Evolutionary conservation across 2,888 invertebrate genomes (phyloP), one percentile per base, ranked within the genome.

Genomic region (Drosophila rubida): DNA sequence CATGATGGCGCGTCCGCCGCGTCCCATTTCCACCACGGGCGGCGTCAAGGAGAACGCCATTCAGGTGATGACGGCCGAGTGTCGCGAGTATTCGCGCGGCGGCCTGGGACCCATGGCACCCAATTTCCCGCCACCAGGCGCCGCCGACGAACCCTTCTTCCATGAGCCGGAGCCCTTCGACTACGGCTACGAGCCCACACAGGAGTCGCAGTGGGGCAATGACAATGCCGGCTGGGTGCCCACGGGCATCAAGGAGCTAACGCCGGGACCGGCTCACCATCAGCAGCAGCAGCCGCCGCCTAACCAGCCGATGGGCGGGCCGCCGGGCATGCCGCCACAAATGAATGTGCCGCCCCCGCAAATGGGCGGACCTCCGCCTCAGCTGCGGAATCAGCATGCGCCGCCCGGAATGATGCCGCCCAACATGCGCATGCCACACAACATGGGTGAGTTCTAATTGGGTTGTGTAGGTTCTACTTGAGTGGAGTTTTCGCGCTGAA

Each of bases 61-160:
- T 88, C 97, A 97, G 93, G 97, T 97, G 45, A 97, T 97, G 97
- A 97, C 97, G 8, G 97, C 97, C 1, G 97, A 97, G 91, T 94
- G 97, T 61, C 93, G 97, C 66, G 97, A 97, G 91, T 97, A 97
- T 91, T 96, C 96, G 42, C 93, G 95, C 7, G 88, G 91, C 0
- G 94, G 94, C 63, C 93, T 94, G 7, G 89, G 84, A 1, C 94
- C 87, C 32, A 87, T 91, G 83, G 91, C 89, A 74, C 85, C 92
- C 70, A 88, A 93, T 91, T 89, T 93, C 87, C 79, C 93, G 81
- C 82, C 80, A 1, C 90, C 89, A 1, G 89, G 82, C 0, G 89
- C 88, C 4, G 75, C 80, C 4, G 91, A 91, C 14, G 93, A 93
- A 51, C 91, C 92, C 13, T 93, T 92, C 72, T 92, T 91, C 58